A percentile compares a stretch with the other conserved stretches of the same genome.
Evolutionary conservation across 2,888 invertebrate genomes (phyloP).

Genomic region (Phymatocera aterrima): DNA sequence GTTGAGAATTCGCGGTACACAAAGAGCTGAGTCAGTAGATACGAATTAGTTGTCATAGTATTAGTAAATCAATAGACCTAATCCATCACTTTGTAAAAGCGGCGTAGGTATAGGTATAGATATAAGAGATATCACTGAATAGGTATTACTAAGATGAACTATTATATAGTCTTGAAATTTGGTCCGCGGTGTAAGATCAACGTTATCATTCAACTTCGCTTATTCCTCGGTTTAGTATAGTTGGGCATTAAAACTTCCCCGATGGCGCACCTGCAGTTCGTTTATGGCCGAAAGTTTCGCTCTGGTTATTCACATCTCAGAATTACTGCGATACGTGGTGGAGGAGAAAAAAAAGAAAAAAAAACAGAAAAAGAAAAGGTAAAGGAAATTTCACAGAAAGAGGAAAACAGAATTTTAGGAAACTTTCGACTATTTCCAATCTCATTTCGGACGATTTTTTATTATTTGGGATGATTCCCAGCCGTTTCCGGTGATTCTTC

Average conservation of each 20-base stretch:
- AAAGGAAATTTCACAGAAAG: too few species aligned
- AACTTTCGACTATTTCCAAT: too few species aligned
- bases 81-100: constrained; percentile 28
- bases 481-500: too few species aligned
- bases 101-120: not conserved
- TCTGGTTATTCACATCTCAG: not conserved
- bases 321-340: too few species aligned
- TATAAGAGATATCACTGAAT: not conserved
- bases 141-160: too few species aligned
- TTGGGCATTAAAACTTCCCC: not conserved
- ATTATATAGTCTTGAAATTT: constrained; percentile 10
- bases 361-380: too few species aligned
- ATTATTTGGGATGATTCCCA: too few species aligned
- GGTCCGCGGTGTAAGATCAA: not conserved
- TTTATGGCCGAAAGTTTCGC: not conserved
- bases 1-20: constrained; percentile 6
- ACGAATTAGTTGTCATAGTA: too few species aligned
- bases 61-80: constrained; percentile 24
- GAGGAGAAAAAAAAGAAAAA: too few species aligned
- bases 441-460: too few species aligned
- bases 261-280: not conserved
- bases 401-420: too few species aligned
- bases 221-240: not conserved
- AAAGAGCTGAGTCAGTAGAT: not conserved
- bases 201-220: constrained; percentile 5